Percentiles rank a stretch among this genome's conserved stretches.
Evolutionary conservation across 2,797 vertebrate species (phyloP).

Genomic region (Sarcoramphus papa): DNA sequence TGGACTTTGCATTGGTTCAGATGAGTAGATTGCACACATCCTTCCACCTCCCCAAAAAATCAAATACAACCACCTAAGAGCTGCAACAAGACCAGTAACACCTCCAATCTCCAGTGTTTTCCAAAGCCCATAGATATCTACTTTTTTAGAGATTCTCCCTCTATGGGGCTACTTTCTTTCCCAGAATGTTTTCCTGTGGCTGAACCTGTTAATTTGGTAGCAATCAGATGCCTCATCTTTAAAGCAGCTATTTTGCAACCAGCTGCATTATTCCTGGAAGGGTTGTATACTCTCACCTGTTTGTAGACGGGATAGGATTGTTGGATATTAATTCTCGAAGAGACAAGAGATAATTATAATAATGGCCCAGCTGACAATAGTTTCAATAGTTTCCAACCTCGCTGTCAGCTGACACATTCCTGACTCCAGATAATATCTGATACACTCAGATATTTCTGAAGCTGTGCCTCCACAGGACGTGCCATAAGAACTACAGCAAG

Average conservation of each 20-base stretch:
- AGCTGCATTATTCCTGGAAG: neutral
- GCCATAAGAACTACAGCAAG: neutral
- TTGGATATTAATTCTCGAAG: neutral
- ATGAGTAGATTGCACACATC: neutral
- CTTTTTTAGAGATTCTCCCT: neutral
- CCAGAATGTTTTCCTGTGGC: neutral
- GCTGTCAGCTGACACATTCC: constrained; percentile 33
- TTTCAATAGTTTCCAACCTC: constrained; percentile 25
- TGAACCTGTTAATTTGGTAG: neutral
- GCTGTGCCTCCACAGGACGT: neutral
- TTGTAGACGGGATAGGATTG: neutral
- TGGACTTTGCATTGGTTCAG: neutral
- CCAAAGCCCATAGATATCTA: neutral
- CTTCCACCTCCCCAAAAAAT: neutral
- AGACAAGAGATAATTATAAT: neutral
- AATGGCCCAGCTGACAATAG: neutral
- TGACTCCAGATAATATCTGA: constrained; percentile 36
- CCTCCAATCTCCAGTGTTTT: neutral
- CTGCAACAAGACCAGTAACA: neutral
- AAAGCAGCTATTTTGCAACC: neutral
- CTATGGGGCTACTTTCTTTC: neutral
- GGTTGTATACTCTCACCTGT: neutral
- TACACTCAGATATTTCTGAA: constrained; percentile 6
- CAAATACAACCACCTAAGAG: neutral
- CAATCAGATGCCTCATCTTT: neutral